A percentile compares a stretch with the other conserved stretches of the same genome.
Conservation (phyloP, 2,113 vertebrate species). For the Bettongia penicillata region DNA sequence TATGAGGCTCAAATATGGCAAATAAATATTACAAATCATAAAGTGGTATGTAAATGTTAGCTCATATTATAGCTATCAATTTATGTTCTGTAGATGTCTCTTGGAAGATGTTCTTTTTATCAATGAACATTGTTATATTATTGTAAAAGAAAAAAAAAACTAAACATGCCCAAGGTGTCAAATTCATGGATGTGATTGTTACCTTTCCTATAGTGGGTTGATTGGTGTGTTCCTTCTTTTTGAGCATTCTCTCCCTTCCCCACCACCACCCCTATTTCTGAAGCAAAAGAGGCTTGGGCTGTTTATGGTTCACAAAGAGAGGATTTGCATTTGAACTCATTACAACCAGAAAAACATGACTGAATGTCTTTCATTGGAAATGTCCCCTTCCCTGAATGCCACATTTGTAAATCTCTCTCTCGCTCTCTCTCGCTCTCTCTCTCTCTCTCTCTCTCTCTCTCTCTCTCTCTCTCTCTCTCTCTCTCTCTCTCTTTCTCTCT, state of each 20-base stretch:
- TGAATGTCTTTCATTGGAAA: conserved; percentile 56
- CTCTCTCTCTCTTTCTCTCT: fast-evolving
- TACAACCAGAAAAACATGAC: conserved; percentile 74
- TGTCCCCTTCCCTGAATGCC: not conserved
- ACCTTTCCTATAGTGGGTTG: not conserved
- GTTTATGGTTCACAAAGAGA: conserved; percentile 65
- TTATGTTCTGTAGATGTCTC: not conserved
- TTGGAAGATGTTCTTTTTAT: not conserved
- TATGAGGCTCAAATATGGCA: not conserved
- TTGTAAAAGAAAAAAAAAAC: not conserved
- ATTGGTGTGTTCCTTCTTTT: not conserved
- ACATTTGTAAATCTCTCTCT: not conserved
- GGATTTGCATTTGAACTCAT: conserved; percentile 78
- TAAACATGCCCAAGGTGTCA: not conserved
- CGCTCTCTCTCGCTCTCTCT: conserved; percentile 58
- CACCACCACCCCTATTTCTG: not conserved
- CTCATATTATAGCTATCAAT: not conserved
- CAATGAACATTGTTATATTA: not conserved
- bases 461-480: too few relatives aligned
- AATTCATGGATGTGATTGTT: not conserved
- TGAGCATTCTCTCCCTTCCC: not conserved
- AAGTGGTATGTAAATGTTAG: not conserved
- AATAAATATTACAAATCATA: not conserved
- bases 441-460: not conserved
- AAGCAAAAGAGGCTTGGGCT: conserved; percentile 24